Evolutionary conservation across 2,797 vertebrate genomes (phyloP).

Genomic region (Botia almorhae): DNA sequence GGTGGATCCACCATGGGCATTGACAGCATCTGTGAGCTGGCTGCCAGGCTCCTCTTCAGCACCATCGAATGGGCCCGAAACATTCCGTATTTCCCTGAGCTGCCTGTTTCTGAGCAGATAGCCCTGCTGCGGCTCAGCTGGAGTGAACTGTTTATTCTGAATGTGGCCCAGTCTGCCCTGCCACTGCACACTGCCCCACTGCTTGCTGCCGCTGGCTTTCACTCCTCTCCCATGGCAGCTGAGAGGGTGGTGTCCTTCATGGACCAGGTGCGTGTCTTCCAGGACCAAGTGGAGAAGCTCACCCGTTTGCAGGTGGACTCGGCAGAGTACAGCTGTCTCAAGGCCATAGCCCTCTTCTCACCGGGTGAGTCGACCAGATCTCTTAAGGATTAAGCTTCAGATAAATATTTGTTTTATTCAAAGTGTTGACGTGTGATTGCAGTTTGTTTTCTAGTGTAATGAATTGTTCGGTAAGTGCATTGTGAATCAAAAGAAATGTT

Average conservation of each 20-base stretch:
- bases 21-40: conserved; percentile 95
- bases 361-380: conserved; percentile 76
- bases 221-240: conserved; percentile 91
- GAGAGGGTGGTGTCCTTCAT: conserved; percentile 95
- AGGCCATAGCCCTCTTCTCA: conserved; percentile 95
- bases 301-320: conserved; percentile 91
- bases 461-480: too few relatives aligned
- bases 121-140: conserved; percentile 91
- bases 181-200: conserved; percentile 91
- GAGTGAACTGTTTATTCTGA: conserved; percentile 96
- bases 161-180: conserved; percentile 90
- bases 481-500: too few relatives aligned
- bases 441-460: not conserved
- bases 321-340: conserved; percentile 93
- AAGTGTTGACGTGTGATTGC: not conserved
- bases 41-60: conserved; percentile 92
- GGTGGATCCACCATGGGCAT: conserved; percentile 88
- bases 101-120: conserved; percentile 91
- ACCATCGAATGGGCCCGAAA: conserved; percentile 93
- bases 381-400: too few relatives aligned
- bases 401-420: not conserved
- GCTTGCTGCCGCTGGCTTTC: conserved; percentile 90
- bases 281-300: conserved; percentile 97
- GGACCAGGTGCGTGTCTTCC: conserved; percentile 95
- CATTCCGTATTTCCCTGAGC: conserved; percentile 91